phyloP scores from a whole-genome alignment of 2,888 invertebrate species.

The Beris chalybata region DNA sequence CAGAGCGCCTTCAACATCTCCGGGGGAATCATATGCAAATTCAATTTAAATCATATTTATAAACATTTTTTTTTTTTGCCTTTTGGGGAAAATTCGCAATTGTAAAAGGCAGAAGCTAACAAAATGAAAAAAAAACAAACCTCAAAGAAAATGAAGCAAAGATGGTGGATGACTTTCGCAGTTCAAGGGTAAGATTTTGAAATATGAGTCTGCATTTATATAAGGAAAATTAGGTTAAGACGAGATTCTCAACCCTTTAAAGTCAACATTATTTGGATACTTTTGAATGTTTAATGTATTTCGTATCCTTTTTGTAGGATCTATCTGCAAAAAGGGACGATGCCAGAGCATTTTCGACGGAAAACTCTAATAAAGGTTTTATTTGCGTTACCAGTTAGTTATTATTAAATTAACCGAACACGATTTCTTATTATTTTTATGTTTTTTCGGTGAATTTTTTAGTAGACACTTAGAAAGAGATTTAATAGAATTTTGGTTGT shows the following conservation, averaged over 20 bases:
- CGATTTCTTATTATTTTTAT: slow-evolving; percentile 17
- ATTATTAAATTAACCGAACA: slow-evolving; percentile 26
- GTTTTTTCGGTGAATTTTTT: no score
- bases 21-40: no score
- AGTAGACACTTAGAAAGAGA: no score
- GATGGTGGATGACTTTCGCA: no score
- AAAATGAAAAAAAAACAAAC: no score
- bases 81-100: neutral
- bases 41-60: no score
- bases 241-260: slow-evolving; percentile 20
- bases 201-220: slow-evolving; percentile 23
- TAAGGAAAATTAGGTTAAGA: slow-evolving; percentile 5
- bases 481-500: no score
- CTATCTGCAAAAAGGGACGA: no score
- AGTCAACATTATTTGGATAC: slow-evolving; percentile 24
- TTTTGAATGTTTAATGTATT: slow-evolving; percentile 28
- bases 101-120: no score
- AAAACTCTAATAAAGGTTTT: slow-evolving; percentile 26
- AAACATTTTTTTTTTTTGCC: neutral
- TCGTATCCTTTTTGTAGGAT: neutral
- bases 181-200: slow-evolving; percentile 1
- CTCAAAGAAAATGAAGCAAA: no score
- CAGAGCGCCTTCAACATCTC: no score
- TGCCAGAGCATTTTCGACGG: neutral
- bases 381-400: slow-evolving; percentile 24